These are phyloP conservation scores for Ptilorrhoa leucosticta DNA, from an alignment of 2,113 vertebrate genomes.

Conservation along the genomic window DNA sequence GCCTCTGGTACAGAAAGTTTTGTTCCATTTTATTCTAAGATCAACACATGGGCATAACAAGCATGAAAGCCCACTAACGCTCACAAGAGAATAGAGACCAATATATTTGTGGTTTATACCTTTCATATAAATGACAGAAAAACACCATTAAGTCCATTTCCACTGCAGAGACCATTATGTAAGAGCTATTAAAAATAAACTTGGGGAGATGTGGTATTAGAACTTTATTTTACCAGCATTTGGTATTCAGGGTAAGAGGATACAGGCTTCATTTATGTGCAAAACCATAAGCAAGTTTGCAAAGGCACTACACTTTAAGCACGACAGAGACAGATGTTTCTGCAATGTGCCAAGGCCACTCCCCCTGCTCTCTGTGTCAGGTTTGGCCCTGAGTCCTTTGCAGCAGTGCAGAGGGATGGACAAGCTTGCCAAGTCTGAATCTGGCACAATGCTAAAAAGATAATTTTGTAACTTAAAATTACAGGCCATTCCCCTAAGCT, in stretches of 20 bases:
- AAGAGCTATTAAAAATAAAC: background rate
- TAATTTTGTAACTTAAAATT: background rate
- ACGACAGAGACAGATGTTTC: background rate
- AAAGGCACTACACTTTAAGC: background rate
- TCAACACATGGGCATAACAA: background rate
- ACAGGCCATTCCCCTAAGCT: background rate
- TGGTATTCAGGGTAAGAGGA: background rate
- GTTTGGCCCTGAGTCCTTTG: accelerated
- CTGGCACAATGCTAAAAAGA: background rate
- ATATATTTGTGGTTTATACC: background rate
- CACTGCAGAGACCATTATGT: background rate
- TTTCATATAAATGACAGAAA: background rate
- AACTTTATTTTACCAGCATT: background rate
- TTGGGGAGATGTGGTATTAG: background rate
- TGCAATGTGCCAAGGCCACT: background rate
- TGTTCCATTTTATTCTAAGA: background rate
- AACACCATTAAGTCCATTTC: background rate
- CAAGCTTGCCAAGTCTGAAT: background rate
- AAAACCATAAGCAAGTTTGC: background rate
- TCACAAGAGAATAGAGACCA: background rate
- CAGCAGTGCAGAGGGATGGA: accelerated
- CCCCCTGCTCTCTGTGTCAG: background rate
- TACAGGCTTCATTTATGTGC: background rate
- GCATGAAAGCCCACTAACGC: background rate
- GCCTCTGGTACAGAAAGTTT: conserved; percentile 29